phyloP scores from a whole-genome alignment of 2,797 vertebrate species.

The Ciconia nigra region DNA sequence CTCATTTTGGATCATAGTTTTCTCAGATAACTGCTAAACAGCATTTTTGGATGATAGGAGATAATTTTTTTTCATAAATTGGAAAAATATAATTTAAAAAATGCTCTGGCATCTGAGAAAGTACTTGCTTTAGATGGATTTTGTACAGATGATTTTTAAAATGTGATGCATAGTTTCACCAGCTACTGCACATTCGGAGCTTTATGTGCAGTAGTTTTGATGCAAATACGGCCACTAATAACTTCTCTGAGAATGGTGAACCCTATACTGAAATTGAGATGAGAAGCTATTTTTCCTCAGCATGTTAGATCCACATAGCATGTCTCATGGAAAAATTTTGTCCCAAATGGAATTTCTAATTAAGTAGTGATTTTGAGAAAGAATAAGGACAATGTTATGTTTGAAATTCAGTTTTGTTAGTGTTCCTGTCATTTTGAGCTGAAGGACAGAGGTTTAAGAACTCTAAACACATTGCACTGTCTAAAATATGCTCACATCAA shows the following conservation, averaged over 20 bases:
- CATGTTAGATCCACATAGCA: not conserved
- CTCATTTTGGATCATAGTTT: not conserved
- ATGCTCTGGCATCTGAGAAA: not conserved
- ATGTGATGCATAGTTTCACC: not conserved
- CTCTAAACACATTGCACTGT: not conserved
- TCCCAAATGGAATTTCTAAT: not conserved
- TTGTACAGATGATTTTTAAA: not conserved
- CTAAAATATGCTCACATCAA: not conserved
- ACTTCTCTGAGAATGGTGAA: not conserved
- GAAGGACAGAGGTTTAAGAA: not conserved
- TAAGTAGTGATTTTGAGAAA: not conserved
- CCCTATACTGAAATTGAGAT: not conserved
- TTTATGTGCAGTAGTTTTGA: not conserved
- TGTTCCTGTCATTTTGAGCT: not conserved
- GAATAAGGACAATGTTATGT: not conserved
- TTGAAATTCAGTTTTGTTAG: not conserved
- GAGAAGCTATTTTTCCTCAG: not conserved
- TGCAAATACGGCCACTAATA: not conserved
- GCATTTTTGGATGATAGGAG: accelerated
- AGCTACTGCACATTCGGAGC: not conserved
- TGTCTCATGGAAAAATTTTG: not conserved
- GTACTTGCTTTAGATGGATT: not conserved
- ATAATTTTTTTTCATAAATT: not conserved
- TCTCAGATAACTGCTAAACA: not conserved
- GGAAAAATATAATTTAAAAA: not conserved